phyloP scores from a whole-genome alignment of 2,797 vertebrate genomes.

The Anolis apletophallus region DNA sequence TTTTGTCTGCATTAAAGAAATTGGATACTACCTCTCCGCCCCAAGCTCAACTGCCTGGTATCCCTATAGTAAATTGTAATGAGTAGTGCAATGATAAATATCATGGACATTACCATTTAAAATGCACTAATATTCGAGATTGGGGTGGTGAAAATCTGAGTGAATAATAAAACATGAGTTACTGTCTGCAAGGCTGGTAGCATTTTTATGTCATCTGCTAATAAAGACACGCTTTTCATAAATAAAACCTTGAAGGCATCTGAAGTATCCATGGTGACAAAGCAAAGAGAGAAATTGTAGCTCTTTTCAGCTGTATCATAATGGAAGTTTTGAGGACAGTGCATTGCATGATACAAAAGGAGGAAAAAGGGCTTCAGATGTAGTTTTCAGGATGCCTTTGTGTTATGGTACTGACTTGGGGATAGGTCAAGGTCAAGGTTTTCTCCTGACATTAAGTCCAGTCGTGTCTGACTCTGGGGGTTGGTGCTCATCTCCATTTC shows the following conservation, averaged over 20 bases:
- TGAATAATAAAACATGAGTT: no score
- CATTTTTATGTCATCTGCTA: conserved; percentile 12
- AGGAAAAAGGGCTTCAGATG: conserved; percentile 39
- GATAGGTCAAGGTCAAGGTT: not conserved
- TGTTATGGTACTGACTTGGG: conserved; percentile 55
- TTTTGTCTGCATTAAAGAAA: no score
- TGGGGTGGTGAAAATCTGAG: no score
- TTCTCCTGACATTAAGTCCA: no score
- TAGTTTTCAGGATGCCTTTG: conserved; percentile 32
- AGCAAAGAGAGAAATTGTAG: conserved; percentile 17
- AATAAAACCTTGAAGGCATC: conserved; percentile 20
- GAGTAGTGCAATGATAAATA: no score
- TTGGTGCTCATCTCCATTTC: no score
- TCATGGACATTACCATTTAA: no score
- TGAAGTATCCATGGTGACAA: conserved; percentile 41
- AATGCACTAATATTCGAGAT: no score
- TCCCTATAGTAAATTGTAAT: no score
- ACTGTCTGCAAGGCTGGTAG: not conserved
- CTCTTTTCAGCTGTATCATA: conserved; percentile 20
- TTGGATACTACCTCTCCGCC: no score
- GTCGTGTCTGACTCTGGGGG: no score
- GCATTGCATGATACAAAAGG: not conserved
- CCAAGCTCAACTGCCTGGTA: no score
- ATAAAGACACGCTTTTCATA: conserved; percentile 9
- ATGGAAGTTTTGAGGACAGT: conserved; percentile 28